phyloP scores from a whole-genome alignment of 2,113 vertebrate genomes.

The Trinectes maculatus region DNA sequence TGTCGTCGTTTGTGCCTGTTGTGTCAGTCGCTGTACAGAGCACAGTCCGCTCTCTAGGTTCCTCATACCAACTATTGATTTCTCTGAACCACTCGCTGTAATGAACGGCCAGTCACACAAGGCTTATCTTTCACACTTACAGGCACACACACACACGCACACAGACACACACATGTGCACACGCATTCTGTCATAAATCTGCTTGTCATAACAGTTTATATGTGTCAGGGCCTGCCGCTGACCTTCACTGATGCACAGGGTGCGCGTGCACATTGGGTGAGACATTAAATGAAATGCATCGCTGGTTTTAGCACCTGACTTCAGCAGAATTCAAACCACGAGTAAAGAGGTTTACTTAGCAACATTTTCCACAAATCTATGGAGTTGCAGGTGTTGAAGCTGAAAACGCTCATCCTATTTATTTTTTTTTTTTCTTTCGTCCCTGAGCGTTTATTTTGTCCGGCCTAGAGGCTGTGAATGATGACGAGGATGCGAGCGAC shows the following conservation, averaged over 20 bases:
- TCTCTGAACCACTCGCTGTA: conserved; percentile 73
- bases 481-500: conserved; percentile 22
- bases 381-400: conserved; percentile 24
- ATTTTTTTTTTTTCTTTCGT: conserved; percentile 1
- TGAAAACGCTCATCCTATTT: conserved; percentile 4
- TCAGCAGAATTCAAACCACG: conserved; percentile 56
- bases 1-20: conserved; percentile 41
- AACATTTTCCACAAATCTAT: conserved; percentile 45
- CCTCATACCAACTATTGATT: conserved; percentile 72
- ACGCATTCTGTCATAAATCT: conserved; percentile 50
- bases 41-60: conserved; percentile 62
- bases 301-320: conserved; percentile 60
- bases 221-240: conserved; percentile 53
- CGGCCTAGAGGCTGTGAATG: background rate
- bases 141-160: conserved; percentile 5
- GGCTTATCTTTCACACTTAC: conserved; percentile 62
- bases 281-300: conserved; percentile 61
- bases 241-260: conserved; percentile 64
- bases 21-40: conserved; percentile 40
- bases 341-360: conserved; percentile 24
- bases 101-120: conserved; percentile 64
- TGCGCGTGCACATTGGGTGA: conserved; percentile 22
- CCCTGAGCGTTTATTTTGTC: conserved; percentile 20
- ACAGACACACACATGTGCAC: background rate
- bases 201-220: conserved; percentile 64